phyloP scores from a whole-genome alignment of 2,797 vertebrate genomes.

The Anguilla anguilla region DNA sequence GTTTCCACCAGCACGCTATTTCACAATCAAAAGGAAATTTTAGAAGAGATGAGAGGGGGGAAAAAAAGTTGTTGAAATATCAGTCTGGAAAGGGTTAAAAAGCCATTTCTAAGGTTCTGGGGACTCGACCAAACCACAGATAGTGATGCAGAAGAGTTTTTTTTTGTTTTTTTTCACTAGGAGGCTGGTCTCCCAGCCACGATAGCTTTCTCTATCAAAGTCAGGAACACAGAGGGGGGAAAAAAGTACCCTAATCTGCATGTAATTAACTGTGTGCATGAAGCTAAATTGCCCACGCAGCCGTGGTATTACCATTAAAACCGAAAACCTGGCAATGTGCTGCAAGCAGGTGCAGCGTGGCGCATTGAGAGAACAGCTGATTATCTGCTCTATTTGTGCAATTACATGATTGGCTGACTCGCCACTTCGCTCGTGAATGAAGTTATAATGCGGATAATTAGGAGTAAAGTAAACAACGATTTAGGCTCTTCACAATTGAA shows the following conservation, averaged over 20 bases:
- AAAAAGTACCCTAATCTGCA: background rate
- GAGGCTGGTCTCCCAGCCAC: background rate
- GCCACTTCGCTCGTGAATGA: background rate
- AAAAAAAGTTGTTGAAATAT: too few relatives aligned
- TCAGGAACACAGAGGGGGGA: background rate
- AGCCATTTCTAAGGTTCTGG: too few relatives aligned
- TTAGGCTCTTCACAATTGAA: background rate
- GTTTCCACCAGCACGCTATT: too few relatives aligned
- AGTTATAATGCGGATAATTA: background rate
- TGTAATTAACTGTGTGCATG: background rate
- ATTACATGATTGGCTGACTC: background rate
- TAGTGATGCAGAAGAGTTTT: background rate
- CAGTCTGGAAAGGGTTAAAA: too few relatives aligned
- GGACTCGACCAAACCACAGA: too few relatives aligned
- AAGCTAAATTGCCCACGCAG: background rate
- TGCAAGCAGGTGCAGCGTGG: background rate
- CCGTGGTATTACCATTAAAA: background rate
- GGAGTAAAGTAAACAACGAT: background rate
- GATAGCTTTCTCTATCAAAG: background rate
- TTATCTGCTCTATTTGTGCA: background rate
- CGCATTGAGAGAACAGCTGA: background rate
- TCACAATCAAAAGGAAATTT: too few relatives aligned
- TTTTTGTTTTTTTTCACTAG: background rate
- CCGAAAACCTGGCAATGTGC: background rate
- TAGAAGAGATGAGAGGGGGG: too few relatives aligned